phyloP scores from a whole-genome alignment of 2,888 invertebrate species.

The Geotrupes spiniger region DNA sequence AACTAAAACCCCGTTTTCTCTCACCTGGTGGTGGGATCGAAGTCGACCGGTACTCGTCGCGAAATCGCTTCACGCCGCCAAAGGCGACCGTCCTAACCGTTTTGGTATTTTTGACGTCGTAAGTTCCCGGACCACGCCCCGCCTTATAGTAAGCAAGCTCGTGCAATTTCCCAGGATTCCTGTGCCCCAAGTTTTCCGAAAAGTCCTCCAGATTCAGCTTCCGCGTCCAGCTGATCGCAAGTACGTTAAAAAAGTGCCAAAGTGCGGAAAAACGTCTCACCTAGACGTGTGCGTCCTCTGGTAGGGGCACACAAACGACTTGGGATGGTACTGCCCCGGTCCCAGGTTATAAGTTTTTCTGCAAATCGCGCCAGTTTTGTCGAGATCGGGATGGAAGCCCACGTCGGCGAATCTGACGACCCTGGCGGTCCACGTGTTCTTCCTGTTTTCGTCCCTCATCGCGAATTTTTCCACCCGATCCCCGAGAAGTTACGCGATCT shows the following conservation, averaged over 20 bases:
- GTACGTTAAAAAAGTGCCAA: not conserved
- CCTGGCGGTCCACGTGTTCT: too few species aligned
- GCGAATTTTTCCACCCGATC: too few species aligned
- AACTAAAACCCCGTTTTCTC: too few species aligned
- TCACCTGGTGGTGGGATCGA: constrained; percentile 31
- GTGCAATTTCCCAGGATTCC: constrained; percentile 29
- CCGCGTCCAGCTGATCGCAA: constrained; percentile 32
- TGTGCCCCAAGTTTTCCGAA: constrained; percentile 34
- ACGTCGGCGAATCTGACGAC: constrained; percentile 29
- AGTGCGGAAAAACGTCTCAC: not conserved
- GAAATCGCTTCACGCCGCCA: constrained; percentile 31
- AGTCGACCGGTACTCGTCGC: constrained; percentile 7
- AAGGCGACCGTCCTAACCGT: constrained; percentile 29
- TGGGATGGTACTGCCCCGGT: constrained; percentile 31
- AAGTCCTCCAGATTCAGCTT: constrained; percentile 33
- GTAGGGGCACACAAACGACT: constrained; percentile 21
- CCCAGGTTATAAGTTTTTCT: constrained; percentile 20
- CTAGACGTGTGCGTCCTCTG: constrained; percentile 20
- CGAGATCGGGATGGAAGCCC: constrained; percentile 35
- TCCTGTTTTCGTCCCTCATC: not conserved
- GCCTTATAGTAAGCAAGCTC: constrained; percentile 24
- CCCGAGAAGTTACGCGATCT: too few species aligned
- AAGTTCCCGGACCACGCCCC: constrained; percentile 34
- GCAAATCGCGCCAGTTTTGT: constrained; percentile 23
- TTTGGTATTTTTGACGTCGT: constrained; percentile 29